These are phyloP conservation scores for Drosophila parthenogenetica DNA, from an alignment of 2,888 invertebrate species.

Conservation along the genomic window DNA sequence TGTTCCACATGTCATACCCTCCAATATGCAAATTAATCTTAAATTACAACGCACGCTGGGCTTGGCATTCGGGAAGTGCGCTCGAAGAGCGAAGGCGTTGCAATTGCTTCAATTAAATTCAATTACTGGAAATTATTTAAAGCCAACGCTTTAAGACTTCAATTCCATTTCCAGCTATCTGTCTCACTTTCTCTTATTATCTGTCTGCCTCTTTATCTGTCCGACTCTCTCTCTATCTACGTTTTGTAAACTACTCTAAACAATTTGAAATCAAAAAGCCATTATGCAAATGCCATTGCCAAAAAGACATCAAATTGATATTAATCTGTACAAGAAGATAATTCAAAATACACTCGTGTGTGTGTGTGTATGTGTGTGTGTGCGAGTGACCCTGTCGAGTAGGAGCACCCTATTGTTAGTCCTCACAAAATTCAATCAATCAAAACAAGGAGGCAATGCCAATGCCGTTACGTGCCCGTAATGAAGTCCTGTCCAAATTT, in stretches of 20 bases:
- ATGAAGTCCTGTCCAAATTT: slow-evolving; percentile 82
- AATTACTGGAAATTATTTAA: slow-evolving; percentile 46
- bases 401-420: slow-evolving; percentile 20
- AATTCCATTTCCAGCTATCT: background rate
- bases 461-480: slow-evolving; percentile 75
- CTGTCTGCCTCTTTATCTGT: background rate
- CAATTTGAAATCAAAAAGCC: slow-evolving; percentile 66
- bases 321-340: slow-evolving; percentile 61
- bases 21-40: slow-evolving; percentile 75
- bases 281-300: slow-evolving; percentile 68
- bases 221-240: background rate
- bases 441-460: slow-evolving; percentile 75
- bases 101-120: slow-evolving; percentile 60
- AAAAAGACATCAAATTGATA: slow-evolving; percentile 73
- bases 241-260: slow-evolving; percentile 18
- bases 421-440: slow-evolving; percentile 78
- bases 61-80: slow-evolving; percentile 7
- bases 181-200: background rate
- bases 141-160: slow-evolving; percentile 6
- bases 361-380: slow-evolving; percentile 12
- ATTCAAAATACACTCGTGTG: slow-evolving; percentile 59
- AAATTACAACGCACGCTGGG: slow-evolving; percentile 54
- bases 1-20: slow-evolving; percentile 39
- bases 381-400: slow-evolving; percentile 1
- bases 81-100: background rate